phyloP scores from a whole-genome alignment of 2,888 invertebrate species.

The Lucinisca nassula region DNA sequence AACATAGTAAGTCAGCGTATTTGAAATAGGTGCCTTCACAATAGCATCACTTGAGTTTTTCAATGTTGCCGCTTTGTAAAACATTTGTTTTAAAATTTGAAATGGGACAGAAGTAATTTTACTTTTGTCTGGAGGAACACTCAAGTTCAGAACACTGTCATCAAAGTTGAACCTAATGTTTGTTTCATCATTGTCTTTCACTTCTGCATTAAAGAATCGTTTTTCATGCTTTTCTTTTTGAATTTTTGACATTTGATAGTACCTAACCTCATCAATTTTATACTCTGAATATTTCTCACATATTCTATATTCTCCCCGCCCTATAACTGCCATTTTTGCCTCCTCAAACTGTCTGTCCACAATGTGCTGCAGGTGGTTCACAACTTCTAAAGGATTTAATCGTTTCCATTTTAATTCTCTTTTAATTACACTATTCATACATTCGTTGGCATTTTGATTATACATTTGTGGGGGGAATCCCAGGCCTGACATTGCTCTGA shows the following conservation, averaged over 20 bases:
- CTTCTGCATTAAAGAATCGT: background rate
- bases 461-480: background rate
- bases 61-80: background rate
- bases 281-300: background rate
- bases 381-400: background rate
- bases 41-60: background rate
- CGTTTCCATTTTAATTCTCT: too few species aligned
- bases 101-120: background rate
- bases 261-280: background rate
- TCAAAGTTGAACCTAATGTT: background rate
- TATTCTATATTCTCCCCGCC: background rate
- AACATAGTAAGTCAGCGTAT: background rate
- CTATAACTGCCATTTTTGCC: background rate
- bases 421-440: background rate
- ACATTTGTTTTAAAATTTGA: background rate
- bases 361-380: background rate
- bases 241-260: background rate
- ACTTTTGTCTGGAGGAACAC: background rate
- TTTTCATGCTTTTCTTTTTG: constrained; percentile 2
- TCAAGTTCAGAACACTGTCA: background rate
- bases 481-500: background rate
- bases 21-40: background rate
- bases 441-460: background rate
- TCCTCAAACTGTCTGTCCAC: constrained; percentile 5
- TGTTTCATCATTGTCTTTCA: background rate